These are phyloP conservation scores for Sussaba pulchella DNA, from an alignment of 2,888 invertebrate species.

Conservation along the genomic window DNA sequence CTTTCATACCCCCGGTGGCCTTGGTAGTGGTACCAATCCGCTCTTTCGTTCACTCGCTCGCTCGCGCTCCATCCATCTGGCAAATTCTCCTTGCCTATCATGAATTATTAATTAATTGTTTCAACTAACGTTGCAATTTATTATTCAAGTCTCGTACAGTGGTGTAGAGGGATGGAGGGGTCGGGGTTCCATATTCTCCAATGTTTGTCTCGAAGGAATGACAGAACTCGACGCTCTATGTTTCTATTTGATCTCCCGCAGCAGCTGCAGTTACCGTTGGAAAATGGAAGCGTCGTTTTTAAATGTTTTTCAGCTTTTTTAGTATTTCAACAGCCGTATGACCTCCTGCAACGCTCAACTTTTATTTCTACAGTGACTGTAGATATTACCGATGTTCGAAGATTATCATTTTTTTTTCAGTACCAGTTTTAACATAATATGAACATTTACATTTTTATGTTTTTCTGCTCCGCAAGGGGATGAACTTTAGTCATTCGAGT, in stretches of 20 bases:
- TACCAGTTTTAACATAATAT: too few relatives aligned
- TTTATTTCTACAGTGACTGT: too few relatives aligned
- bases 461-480: background rate
- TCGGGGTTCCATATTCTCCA: conserved; percentile 1
- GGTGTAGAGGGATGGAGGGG: background rate
- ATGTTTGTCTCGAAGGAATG: conserved; percentile 3
- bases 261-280: background rate
- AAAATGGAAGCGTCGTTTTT: background rate
- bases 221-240: background rate
- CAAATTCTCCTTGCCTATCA: conserved; percentile 82
- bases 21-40: conserved; percentile 62
- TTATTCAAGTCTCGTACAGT: conserved; percentile 80
- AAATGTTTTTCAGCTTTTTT: background rate
- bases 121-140: conserved; percentile 83
- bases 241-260: background rate
- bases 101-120: conserved; percentile 85
- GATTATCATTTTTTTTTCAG: too few relatives aligned
- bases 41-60: conserved; percentile 63
- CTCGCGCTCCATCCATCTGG: conserved; percentile 75
- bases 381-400: too few relatives aligned
- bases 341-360: too few relatives aligned
- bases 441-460: background rate
- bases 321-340: too few relatives aligned
- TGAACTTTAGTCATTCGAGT: conserved; percentile 15
- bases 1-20: conserved; percentile 47